A percentile compares a stretch with the other conserved stretches of the same genome.
These are phyloP conservation scores for Spisula solida DNA, from an alignment of 2,888 invertebrate genomes.

Conservation along the genomic window DNA sequence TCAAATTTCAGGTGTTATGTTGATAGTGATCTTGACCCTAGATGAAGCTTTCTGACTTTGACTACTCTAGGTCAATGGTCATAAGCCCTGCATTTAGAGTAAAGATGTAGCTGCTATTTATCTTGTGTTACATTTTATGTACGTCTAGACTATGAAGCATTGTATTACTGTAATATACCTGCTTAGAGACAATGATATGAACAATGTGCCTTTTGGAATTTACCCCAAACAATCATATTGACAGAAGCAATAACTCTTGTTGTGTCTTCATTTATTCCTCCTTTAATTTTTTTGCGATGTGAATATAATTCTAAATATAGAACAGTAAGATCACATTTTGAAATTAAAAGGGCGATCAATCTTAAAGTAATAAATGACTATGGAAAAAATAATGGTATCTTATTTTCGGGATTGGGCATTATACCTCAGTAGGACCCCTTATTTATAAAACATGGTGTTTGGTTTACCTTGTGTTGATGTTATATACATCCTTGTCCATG, in stretches of 20 bases:
- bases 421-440: no score
- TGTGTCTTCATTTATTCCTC: background rate
- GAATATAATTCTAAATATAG: background rate
- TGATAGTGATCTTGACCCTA: no score
- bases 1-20: no score
- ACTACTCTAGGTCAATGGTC: no score
- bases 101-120: no score
- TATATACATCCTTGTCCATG: background rate
- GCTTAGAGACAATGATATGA: slow-evolving; percentile 27
- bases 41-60: no score
- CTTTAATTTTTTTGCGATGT: no score
- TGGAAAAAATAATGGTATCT: no score
- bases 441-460: background rate
- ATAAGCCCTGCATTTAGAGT: no score
- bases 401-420: no score
- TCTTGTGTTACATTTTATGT: background rate
- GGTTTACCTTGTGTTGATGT: background rate
- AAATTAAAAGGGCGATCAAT: background rate
- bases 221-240: background rate
- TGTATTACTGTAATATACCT: background rate
- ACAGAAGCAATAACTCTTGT: background rate
- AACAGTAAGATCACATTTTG: background rate
- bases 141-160: background rate
- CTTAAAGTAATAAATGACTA: background rate
- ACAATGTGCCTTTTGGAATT: slow-evolving; percentile 8